A percentile compares a stretch with the other conserved stretches of the same genome.
Evolutionary conservation across 2,797 vertebrate species (phyloP).

Genomic region (Pantherophis vulpinus): DNA sequence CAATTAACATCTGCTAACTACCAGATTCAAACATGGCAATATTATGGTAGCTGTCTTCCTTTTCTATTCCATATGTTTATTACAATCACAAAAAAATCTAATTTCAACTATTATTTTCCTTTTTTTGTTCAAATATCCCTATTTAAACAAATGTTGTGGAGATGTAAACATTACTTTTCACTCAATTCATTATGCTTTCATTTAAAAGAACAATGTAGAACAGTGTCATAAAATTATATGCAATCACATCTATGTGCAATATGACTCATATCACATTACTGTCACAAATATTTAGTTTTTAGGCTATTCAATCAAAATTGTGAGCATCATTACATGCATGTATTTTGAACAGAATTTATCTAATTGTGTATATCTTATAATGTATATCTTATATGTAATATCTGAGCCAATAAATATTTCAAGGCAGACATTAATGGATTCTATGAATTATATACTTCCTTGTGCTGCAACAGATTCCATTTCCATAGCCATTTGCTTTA

Average conservation of each 20-base stretch:
- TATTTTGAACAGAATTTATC: background rate
- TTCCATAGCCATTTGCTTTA: background rate
- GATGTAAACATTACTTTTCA: background rate
- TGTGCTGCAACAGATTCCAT: background rate
- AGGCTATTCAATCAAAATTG: background rate
- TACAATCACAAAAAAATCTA: background rate
- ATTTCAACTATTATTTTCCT: background rate
- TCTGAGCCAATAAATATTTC: background rate
- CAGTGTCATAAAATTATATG: background rate
- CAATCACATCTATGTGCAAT: background rate
- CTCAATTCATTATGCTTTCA: conserved; percentile 33
- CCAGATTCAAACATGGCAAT: background rate
- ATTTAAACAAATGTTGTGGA: background rate
- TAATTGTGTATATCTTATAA: background rate
- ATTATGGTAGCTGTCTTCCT: background rate
- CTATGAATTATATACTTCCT: background rate
- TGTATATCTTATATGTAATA: background rate
- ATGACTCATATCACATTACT: background rate
- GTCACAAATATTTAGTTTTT: background rate
- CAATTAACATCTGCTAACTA: background rate
- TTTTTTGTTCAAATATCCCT: background rate
- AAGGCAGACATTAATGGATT: background rate
- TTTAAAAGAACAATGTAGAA: conserved; percentile 10
- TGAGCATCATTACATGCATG: background rate
- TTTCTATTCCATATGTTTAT: background rate